Evolutionary conservation across 2,888 invertebrate genomes (phyloP).

Genomic region (Drosophila flavopinicola): DNA sequence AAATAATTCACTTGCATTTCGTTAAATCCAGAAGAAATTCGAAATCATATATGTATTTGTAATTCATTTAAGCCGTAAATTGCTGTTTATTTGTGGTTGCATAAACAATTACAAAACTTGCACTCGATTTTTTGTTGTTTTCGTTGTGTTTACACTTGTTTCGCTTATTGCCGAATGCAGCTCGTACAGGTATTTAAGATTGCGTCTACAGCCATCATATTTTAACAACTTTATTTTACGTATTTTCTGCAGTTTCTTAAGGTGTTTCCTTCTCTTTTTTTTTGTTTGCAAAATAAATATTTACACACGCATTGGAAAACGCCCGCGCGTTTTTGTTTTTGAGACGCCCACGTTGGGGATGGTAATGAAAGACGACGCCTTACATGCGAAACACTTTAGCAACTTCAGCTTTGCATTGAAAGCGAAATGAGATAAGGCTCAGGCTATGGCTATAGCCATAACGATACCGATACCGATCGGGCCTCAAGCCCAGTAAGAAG

Average conservation of each 20-base stretch:
- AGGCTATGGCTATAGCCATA: constrained; percentile 4
- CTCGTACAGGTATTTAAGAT: constrained; percentile 34
- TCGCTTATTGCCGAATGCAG: constrained; percentile 23
- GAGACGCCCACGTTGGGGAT: constrained; percentile 33
- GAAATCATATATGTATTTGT: constrained; percentile 23
- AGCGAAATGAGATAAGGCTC: constrained; percentile 35
- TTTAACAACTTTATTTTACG: constrained; percentile 59
- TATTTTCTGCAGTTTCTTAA: constrained; percentile 12
- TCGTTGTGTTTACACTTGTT: constrained; percentile 48
- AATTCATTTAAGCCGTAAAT: constrained; percentile 46
- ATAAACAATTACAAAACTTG: constrained; percentile 69
- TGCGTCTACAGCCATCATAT: constrained; percentile 40
- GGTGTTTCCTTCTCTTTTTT: background rate
- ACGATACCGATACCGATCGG: constrained; percentile 8
- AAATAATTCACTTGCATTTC: constrained; percentile 46
- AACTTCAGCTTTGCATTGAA: constrained; percentile 32
- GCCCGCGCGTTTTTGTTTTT: constrained; percentile 22
- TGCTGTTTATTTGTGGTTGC: constrained; percentile 56
- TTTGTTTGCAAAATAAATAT: constrained; percentile 45
- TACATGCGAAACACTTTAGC: constrained; percentile 37
- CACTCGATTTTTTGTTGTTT: constrained; percentile 27
- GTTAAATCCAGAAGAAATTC: constrained; percentile 9
- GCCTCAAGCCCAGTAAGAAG: constrained; percentile 25
- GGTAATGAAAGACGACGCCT: constrained; percentile 30
- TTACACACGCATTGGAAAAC: constrained; percentile 40